Evolutionary conservation across 2,113 vertebrate genomes (phyloP).

Genomic region (Nestor notabilis): DNA sequence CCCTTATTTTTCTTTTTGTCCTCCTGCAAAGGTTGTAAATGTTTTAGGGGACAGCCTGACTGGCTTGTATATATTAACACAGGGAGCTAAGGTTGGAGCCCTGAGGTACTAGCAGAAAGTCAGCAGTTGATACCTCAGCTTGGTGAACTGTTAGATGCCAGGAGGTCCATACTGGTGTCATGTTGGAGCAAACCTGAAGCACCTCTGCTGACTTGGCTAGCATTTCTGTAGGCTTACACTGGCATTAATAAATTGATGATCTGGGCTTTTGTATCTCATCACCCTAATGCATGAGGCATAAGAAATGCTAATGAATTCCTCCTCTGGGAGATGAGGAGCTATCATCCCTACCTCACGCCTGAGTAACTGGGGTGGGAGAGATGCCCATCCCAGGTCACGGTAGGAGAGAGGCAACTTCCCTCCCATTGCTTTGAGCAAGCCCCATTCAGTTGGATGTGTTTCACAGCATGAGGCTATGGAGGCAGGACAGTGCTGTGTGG

Average conservation of each 20-base stretch:
- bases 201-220: not conserved
- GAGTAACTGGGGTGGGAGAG: not conserved
- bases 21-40: not conserved
- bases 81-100: not conserved
- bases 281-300: not conserved
- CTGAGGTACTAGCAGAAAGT: not conserved
- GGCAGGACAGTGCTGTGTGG: not conserved
- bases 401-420: not conserved
- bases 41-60: not conserved
- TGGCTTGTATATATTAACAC: fast-evolving
- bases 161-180: not conserved
- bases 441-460: fast-evolving
- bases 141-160: not conserved
- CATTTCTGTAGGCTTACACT: not conserved
- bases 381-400: fast-evolving
- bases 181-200: not conserved
- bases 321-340: not conserved
- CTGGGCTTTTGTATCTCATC: not conserved
- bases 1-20: fast-evolving
- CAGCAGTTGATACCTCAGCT: not conserved
- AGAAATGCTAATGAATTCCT: not conserved
- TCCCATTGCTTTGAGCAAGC: fast-evolving
- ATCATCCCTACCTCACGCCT: fast-evolving
- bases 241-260: not conserved
- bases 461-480: fast-evolving